Base-by-base conservation (phyloP, 2,888 invertebrate species). In the Rhabditoides inermis region DNA sequence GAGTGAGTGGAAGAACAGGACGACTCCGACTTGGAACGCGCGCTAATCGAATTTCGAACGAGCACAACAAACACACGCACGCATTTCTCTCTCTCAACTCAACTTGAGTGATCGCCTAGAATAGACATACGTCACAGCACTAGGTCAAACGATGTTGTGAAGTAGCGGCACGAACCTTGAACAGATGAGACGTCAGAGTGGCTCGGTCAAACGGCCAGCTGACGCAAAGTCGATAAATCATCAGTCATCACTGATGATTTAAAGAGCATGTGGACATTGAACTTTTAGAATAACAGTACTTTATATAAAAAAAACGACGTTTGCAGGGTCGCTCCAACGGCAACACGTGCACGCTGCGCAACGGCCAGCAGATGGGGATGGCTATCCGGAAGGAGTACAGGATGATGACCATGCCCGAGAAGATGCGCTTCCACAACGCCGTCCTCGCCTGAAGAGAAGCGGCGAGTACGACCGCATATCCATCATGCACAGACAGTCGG, bases 391-490 rank as follows among this genome's bases (percentile, higher is more conserved):
- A 53, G 28, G 68, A 63, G 50, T 60, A 49, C 49, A 60, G 74
- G 42, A 70, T 65, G 67, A 53, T 74, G 56, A 60, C 60, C 3
- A 73, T 73, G 50, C 65, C 61, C 41, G 71, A 74, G 45, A 48
- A 71, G 22, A 45, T 47, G 18, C 49, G 65, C 3, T 68, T 71
- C 56, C 67, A 69, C 53, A 59, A 58, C 25, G 70, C 69, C 4
- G 45, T 75, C 35, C 60, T 63, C 65, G 63, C 27, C 48, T 75
- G 35, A 75, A 75, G 49, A n/a, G 58, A 25, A 64, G 56, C 40
- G 72, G 72, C n/a, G 69, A 72, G 45, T 70, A 65, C 58, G 72
- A 73, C 44, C 54, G 62, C 18, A 54, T 75, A n/a, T 65, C 63
- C 30, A 70, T 62, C 15, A 64, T 64, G 56, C 76, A 73, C 51